Percentiles rank a stretch among this genome's conserved stretches.
These are phyloP conservation scores for Scaeva pyrastri DNA, from an alignment of 2,888 invertebrate species.

Conservation along the genomic window DNA sequence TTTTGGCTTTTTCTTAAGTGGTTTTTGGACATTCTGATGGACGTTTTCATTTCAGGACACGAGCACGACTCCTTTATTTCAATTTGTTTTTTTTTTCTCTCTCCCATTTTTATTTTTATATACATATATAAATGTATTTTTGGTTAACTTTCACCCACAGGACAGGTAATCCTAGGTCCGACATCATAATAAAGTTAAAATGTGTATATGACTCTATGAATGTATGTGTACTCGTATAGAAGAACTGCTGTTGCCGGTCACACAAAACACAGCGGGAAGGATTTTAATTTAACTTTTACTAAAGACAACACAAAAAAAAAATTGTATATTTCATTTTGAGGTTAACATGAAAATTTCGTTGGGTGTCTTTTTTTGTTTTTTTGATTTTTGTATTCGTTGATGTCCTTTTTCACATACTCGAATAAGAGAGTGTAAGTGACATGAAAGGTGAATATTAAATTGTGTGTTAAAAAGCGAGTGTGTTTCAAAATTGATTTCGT, in stretches of 20 bases:
- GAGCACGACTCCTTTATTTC: conserved; percentile 30
- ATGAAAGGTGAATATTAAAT: conserved; percentile 43
- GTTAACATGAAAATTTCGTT: conserved; percentile 28
- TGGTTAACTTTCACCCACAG: conserved; percentile 50
- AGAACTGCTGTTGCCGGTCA: conserved; percentile 12
- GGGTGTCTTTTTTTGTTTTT: conserved; percentile 9
- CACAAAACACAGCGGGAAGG: conserved; percentile 45
- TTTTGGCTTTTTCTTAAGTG: conserved; percentile 88
- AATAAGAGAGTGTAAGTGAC: conserved; percentile 7
- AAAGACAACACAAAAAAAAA: background rate
- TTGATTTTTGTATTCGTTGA: background rate
- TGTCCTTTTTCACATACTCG: background rate
- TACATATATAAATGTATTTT: conserved; percentile 53
- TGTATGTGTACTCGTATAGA: background rate
- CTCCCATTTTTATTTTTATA: conserved; percentile 75
- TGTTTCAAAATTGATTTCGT: conserved; percentile 41
- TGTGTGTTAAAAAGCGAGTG: background rate
- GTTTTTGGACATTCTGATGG: conserved; percentile 86
- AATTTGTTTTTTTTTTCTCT: conserved; percentile 68
- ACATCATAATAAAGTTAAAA: conserved; percentile 45
- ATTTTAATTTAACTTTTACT: conserved; percentile 60
- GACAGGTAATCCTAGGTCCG: conserved; percentile 53
- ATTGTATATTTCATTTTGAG: conserved; percentile 26
- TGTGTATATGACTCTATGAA: conserved; percentile 11
- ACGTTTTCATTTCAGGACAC: conserved; percentile 74